phyloP scores from a whole-genome alignment of 2,888 invertebrate genomes.

The Cheilosia variabilis region DNA sequence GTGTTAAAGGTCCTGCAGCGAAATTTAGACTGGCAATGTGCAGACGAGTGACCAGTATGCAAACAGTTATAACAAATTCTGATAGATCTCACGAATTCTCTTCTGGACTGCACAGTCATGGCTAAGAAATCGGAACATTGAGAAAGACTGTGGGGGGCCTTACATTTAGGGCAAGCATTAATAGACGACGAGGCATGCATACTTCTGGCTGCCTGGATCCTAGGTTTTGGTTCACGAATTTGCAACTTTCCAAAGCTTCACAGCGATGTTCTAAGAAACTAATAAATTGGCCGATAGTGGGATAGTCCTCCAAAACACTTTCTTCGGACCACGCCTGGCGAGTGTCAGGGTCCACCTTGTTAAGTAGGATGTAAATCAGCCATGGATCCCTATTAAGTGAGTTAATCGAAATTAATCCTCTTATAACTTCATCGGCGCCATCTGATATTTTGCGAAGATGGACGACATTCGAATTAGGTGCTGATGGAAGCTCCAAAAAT shows the following conservation, averaged over 20 bases:
- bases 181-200: neutral
- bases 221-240: neutral
- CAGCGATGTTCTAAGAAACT: conserved; percentile 33
- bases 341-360: conserved; percentile 38
- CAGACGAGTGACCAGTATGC: neutral
- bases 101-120: neutral
- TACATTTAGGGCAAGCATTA: neutral
- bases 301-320: conserved; percentile 15
- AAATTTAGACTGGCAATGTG: neutral
- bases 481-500: neutral
- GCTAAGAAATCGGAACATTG: conserved; percentile 3
- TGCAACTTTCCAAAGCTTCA: conserved; percentile 34
- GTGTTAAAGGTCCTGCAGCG: neutral
- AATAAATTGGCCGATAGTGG: conserved; percentile 22
- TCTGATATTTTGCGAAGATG: neutral
- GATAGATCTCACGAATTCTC: neutral
- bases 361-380: conserved; percentile 39
- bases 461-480: neutral
- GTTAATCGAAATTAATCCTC: neutral
- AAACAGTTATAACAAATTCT: conserved; percentile 23
- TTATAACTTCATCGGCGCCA: neutral
- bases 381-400: conserved; percentile 30
- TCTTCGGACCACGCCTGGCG: conserved; percentile 26
- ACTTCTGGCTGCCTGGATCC: conserved; percentile 16
- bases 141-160: neutral